Evolutionary conservation across 2,797 vertebrate genomes (phyloP).

Genomic region (Enteromius paludinosus): DNA sequence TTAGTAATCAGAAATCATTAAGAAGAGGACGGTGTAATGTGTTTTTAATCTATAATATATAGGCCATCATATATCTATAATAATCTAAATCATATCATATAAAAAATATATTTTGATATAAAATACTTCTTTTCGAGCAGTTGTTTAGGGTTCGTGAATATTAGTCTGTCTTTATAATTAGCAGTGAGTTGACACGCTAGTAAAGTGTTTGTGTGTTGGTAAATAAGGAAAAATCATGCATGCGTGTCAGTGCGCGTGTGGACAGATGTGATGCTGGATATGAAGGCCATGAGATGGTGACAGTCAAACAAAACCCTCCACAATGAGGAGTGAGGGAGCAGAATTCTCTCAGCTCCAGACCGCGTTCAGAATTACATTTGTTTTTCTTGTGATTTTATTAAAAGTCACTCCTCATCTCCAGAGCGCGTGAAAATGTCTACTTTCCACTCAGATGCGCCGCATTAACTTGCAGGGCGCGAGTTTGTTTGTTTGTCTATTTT

Average conservation of each 20-base stretch:
- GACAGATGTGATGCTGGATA: conserved; percentile 29
- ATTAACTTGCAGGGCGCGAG: conserved; percentile 91
- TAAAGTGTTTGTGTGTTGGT: neutral
- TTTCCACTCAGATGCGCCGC: conserved; percentile 97
- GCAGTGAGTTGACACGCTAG: too few species aligned
- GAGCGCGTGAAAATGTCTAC: conserved; percentile 96
- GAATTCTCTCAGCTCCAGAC: conserved; percentile 85
- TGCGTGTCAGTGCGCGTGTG: conserved; percentile 63
- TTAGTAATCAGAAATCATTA: neutral
- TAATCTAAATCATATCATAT: neutral
- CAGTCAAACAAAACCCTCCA: conserved; percentile 59
- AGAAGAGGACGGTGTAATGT: neutral
- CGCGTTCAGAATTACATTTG: conserved; percentile 97
- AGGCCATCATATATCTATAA: neutral
- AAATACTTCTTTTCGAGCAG: neutral
- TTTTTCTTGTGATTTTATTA: conserved; percentile 97
- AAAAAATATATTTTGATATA: neutral
- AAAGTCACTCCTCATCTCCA: conserved; percentile 95
- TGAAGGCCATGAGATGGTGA: conserved; percentile 53
- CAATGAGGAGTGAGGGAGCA: conserved; percentile 64
- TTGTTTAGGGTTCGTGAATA: neutral
- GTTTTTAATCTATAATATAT: neutral
- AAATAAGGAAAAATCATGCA: conserved; percentile 71
- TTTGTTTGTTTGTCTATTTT: conserved; percentile 97
- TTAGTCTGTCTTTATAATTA: neutral